Evolutionary conservation across 2,797 vertebrate genomes (phyloP), one percentile per base, ranked within the genome.

Genomic region (Gymnoscopelus braueri): DNA sequence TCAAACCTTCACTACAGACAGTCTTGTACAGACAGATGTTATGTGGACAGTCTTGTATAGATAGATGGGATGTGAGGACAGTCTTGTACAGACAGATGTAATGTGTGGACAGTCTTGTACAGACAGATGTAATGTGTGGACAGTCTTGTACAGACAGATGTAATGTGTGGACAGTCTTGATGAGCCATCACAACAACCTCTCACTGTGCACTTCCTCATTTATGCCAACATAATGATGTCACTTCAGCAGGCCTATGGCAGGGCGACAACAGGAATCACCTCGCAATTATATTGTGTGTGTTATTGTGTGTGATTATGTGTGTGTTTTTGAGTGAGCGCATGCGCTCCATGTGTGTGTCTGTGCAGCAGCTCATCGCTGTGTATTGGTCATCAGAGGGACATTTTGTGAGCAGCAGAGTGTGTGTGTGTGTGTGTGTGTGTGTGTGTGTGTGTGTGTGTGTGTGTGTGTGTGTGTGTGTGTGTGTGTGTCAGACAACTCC

Each of bases 401-500:
- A 59, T 60, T 71, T 71, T 35, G 54, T 52, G 55, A 51, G 56
- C 55, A 65, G 55, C 54, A 58, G 49, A 3, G 44, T 47, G 44
- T 47, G 44, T 47, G 44, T 47, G 44, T 47, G 44, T 47, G 44
- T 47, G 44, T 47, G 44, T 47, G 44, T 47, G 44, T 47, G 44
- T 47, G 47, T 48, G 47, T 48, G 47, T 48, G 47, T 48, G 47
- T 48, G 47, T 48, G 47, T 48, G 47, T 48, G 47, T 48, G 49
- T 50, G 49, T 50, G 49, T 50, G 19, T 49, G 19, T 59, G 39
- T 72, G 39, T 71, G 50, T 71, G 39, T 62, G 58, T 14, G 61
- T 35, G 49, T n/a, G 50, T 23, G 51, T 19, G 51, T 74, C 61
- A 72, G 74, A 93, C 93, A 95, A 94, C 93, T 95, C 94, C 95